phyloP scores from a whole-genome alignment of 2,113 vertebrate genomes.

The Ondatra zibethicus region DNA sequence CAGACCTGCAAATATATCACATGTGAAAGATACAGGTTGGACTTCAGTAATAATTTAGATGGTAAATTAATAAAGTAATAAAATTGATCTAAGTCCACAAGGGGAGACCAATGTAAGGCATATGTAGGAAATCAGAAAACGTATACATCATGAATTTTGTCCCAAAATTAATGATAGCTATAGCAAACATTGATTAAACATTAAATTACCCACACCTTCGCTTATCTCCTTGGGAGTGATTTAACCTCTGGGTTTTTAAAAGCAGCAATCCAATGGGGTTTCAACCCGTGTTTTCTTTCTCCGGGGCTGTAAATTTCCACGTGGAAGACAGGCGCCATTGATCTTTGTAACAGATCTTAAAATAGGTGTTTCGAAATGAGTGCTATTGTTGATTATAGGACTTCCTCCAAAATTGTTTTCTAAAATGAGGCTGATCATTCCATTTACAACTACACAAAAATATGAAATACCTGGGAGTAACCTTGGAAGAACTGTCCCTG shows the following conservation, averaged over 20 bases:
- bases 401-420: constrained; percentile 52
- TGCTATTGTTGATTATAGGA: constrained; percentile 47
- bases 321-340: constrained; percentile 28
- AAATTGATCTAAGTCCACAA: constrained; percentile 53
- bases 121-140: constrained; percentile 28
- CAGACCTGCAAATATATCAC: constrained; percentile 20
- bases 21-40: constrained; percentile 50
- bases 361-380: constrained; percentile 64
- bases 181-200: constrained; percentile 71
- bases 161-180: constrained; percentile 70
- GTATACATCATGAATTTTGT: constrained; percentile 56
- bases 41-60: constrained; percentile 63
- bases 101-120: constrained; percentile 4
- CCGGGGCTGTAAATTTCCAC: constrained; percentile 49
- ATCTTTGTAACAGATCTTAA: constrained; percentile 66
- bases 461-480: constrained; percentile 14
- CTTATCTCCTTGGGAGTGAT: constrained; percentile 44
- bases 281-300: constrained; percentile 50
- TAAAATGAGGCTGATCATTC: constrained; percentile 63
- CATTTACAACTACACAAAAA: constrained; percentile 54
- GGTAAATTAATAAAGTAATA: constrained; percentile 67
- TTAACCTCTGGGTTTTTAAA: constrained; percentile 45
- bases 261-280: constrained; percentile 49
- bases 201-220: constrained; percentile 62
- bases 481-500: constrained; percentile 28